phyloP scores from a whole-genome alignment of 2,797 vertebrate genomes.

The Cetoscarus ocellatus region DNA sequence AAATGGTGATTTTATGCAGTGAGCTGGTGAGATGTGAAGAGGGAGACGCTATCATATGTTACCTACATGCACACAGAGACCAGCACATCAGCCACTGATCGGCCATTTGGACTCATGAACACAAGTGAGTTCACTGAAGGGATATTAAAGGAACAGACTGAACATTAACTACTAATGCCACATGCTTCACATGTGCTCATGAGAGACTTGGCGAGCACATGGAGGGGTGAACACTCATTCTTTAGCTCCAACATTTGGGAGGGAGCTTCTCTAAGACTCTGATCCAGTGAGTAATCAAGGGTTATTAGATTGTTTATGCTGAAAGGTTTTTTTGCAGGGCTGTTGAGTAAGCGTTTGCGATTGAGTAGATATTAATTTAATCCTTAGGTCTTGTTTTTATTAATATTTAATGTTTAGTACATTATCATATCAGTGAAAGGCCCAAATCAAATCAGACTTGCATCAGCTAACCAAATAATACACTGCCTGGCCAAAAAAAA shows the following conservation, averaged over 20 bases:
- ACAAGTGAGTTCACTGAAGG: conserved; percentile 40
- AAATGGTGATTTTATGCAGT: conserved; percentile 75
- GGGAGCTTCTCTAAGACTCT: conserved; percentile 1
- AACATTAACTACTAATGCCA: conserved; percentile 39
- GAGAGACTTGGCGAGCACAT: conserved; percentile 17
- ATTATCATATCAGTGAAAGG: no score
- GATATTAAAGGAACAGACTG: conserved; percentile 29
- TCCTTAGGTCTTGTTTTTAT: no score
- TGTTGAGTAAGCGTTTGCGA: no score
- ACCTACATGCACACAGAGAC: conserved; percentile 52
- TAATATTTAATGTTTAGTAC: no score
- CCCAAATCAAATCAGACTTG: no score
- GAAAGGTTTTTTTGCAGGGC: no score
- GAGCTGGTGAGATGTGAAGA: conserved; percentile 72
- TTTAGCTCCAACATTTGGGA: conserved; percentile 22
- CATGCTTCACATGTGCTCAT: conserved; percentile 21
- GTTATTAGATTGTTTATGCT: no score
- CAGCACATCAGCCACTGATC: conserved; percentile 60
- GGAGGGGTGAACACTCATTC: not conserved
- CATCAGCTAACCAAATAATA: no score
- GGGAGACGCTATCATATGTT: conserved; percentile 66
- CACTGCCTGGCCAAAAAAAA: no score
- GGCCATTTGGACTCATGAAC: conserved; percentile 53
- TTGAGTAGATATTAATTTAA: no score
- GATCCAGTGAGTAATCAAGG: no score